These are phyloP conservation scores for Agrilus cyanescens DNA, from an alignment of 2,888 invertebrate species.

Conservation along the genomic window DNA sequence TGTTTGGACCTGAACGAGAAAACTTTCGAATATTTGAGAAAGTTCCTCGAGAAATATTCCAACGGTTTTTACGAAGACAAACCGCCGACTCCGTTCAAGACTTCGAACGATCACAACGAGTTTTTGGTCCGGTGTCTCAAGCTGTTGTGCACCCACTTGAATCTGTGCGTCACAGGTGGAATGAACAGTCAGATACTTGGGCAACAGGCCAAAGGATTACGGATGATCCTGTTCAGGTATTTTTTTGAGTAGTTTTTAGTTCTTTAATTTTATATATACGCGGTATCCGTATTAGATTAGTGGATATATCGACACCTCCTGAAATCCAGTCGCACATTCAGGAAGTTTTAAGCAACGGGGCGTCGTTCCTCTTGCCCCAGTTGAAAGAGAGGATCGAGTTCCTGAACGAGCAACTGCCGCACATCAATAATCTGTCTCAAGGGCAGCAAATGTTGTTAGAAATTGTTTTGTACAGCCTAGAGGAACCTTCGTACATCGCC, in stretches of 20 bases:
- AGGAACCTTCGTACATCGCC: slow-evolving; percentile 47
- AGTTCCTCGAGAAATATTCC: slow-evolving; percentile 46
- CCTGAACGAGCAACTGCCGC: slow-evolving; percentile 42
- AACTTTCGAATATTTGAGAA: slow-evolving; percentile 42
- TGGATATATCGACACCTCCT: slow-evolving; percentile 37
- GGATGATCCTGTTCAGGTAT: slow-evolving; percentile 44
- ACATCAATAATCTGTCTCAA: slow-evolving; percentile 39
- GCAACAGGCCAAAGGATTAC: slow-evolving; percentile 40
- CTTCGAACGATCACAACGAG: slow-evolving; percentile 38
- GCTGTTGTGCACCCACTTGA: slow-evolving; percentile 45
- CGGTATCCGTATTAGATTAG: too few relatives aligned
- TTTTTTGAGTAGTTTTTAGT: background rate
- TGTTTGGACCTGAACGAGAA: slow-evolving; percentile 50
- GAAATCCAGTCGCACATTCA: slow-evolving; percentile 42
- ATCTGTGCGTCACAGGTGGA: slow-evolving; percentile 42
- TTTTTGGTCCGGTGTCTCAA: slow-evolving; percentile 46
- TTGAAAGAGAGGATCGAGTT: slow-evolving; percentile 46
- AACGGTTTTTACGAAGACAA: slow-evolving; percentile 35
- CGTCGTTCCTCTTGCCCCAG: slow-evolving; percentile 46
- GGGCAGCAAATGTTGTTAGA: slow-evolving; percentile 49
- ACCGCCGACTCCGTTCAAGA: slow-evolving; percentile 39
- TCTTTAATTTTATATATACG: too few relatives aligned
- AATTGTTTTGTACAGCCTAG: slow-evolving; percentile 47
- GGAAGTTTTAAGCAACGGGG: slow-evolving; percentile 46
- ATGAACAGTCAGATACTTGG: slow-evolving; percentile 38